Evolutionary conservation across 2,113 vertebrate genomes (phyloP).

Genomic region (Papio anubis): DNA sequence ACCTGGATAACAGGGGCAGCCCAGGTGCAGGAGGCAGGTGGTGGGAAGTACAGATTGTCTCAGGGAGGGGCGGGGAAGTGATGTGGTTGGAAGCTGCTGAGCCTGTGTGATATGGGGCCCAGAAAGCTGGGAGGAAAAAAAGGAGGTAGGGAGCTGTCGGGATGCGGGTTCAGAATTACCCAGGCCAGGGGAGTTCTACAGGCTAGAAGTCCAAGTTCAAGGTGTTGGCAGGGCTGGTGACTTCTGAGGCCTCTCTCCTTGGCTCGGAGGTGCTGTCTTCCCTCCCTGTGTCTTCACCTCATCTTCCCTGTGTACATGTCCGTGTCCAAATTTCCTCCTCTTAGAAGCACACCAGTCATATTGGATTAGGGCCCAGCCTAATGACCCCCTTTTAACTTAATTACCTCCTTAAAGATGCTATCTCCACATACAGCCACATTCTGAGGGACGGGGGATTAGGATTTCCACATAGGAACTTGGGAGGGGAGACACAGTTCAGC

Average conservation of each 20-base stretch:
- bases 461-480: not conserved
- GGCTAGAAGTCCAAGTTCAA: not conserved
- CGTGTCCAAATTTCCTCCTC: not conserved
- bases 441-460: not conserved
- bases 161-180: too few species aligned
- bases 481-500: not conserved
- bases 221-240: not conserved
- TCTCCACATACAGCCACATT: not conserved
- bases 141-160: not conserved
- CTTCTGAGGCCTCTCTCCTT: not conserved
- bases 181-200: not conserved
- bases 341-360: not conserved
- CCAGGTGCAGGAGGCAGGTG: not conserved
- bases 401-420: not conserved
- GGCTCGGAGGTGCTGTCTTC: not conserved
- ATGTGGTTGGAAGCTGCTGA: not conserved
- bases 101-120: not conserved
- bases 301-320: not conserved
- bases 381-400: not conserved
- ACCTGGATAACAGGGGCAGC: not conserved
- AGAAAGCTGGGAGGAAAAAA: not conserved
- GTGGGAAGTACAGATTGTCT: fast-evolving
- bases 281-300: not conserved
- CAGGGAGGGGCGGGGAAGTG: not conserved
- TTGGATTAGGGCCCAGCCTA: not conserved